Conservation (phyloP, 1,140 invertebrate genomes). For the Papilio dardanus region DNA sequence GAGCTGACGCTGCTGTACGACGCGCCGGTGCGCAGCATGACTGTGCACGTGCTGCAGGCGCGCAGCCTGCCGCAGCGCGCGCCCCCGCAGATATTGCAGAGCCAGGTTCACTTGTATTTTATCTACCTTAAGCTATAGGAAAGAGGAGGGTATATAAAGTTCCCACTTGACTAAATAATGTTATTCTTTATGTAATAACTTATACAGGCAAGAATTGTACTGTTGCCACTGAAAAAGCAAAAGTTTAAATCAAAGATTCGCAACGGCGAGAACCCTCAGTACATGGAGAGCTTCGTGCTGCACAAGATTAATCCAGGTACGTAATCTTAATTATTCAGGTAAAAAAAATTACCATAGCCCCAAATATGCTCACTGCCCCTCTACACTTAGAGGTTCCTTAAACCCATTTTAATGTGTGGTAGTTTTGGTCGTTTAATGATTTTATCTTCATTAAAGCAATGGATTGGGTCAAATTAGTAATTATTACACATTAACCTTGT, state of each 20-base stretch:
- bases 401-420: too few relatives aligned
- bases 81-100: slow-evolving; percentile 89
- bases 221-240: slow-evolving; percentile 95
- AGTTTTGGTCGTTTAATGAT: neutral
- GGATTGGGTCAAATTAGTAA: too few relatives aligned
- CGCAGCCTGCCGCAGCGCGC: slow-evolving; percentile 89
- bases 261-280: slow-evolving; percentile 93
- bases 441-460: neutral
- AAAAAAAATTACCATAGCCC: too few relatives aligned
- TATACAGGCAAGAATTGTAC: slow-evolving; percentile 89
- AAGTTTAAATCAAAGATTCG: slow-evolving; percentile 96
- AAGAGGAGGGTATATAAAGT: too few relatives aligned
- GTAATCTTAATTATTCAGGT: slow-evolving; percentile 31
- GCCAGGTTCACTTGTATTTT: slow-evolving; percentile 84
- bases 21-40: slow-evolving; percentile 94
- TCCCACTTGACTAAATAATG: too few relatives aligned
- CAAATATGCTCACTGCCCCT: too few relatives aligned
- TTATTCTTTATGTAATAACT: slow-evolving; percentile 16
- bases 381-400: too few relatives aligned
- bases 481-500: too few relatives aligned
- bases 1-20: slow-evolving; percentile 95
- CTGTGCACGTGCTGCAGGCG: slow-evolving; percentile 93
- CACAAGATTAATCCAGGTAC: slow-evolving; percentile 94
- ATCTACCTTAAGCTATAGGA: neutral
- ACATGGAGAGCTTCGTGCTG: slow-evolving; percentile 95